Conservation (phyloP, 2,113 vertebrate species). For the Misgurnus mizolepis region DNA sequence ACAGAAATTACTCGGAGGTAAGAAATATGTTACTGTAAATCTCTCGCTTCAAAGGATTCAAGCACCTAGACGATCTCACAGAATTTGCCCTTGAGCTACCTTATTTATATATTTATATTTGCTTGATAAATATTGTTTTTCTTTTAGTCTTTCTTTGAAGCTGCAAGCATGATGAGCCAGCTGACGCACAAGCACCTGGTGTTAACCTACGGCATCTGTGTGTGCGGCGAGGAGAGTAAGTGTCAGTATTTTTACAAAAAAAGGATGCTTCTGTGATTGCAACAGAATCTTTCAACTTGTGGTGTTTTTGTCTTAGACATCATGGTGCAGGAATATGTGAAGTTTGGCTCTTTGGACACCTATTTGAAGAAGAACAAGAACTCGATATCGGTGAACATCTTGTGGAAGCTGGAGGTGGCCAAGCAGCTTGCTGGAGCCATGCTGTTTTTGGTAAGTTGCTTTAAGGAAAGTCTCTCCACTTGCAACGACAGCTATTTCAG, state of each 20-base stretch:
- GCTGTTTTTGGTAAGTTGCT: slow-evolving; percentile 91
- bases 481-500: no score
- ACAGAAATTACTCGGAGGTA: slow-evolving; percentile 95
- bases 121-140: neutral
- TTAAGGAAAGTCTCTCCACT: no score
- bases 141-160: slow-evolving; percentile 94
- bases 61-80: no score
- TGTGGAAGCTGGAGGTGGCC: slow-evolving; percentile 96
- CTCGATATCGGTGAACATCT: slow-evolving; percentile 80
- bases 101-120: no score
- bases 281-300: slow-evolving; percentile 6
- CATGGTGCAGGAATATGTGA: slow-evolving; percentile 95
- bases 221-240: slow-evolving; percentile 96
- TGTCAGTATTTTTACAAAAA: slow-evolving; percentile 42
- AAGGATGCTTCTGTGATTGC: no score
- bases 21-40: neutral
- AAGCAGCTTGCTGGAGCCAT: slow-evolving; percentile 96
- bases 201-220: slow-evolving; percentile 94
- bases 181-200: slow-evolving; percentile 94
- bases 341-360: slow-evolving; percentile 94
- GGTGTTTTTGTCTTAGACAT: slow-evolving; percentile 79
- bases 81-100: no score
- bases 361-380: slow-evolving; percentile 95
- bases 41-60: neutral
- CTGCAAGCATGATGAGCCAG: slow-evolving; percentile 99